These are phyloP conservation scores for Drosophila pseudoananassae DNA, from an alignment of 1,140 invertebrate genomes.

Conservation along the genomic window DNA sequence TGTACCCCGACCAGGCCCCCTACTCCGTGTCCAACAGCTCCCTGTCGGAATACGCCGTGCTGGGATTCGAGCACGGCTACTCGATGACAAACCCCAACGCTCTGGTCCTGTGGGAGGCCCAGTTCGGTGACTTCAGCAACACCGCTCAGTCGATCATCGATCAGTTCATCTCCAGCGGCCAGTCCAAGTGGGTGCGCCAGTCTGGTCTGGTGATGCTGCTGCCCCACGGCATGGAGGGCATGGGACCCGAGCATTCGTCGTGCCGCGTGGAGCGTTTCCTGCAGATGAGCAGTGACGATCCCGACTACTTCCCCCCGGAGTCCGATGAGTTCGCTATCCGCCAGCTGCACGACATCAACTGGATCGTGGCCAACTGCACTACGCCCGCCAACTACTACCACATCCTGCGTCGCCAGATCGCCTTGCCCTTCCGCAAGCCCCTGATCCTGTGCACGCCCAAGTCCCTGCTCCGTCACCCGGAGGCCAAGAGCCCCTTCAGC, in stretches of 20 bases:
- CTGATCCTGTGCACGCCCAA: slow-evolving; percentile 99
- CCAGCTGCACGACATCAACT: slow-evolving; percentile 98
- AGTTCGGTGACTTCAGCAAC: slow-evolving; percentile 99
- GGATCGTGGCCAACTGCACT: slow-evolving; percentile 97
- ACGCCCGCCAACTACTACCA: slow-evolving; percentile 99
- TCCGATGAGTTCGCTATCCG: slow-evolving; percentile 93
- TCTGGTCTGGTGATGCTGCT: slow-evolving; percentile 97
- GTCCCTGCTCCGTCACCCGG: slow-evolving; percentile 96
- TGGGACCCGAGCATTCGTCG: slow-evolving; percentile 99
- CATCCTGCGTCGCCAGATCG: slow-evolving; percentile 96
- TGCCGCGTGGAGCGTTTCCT: slow-evolving; percentile 98
- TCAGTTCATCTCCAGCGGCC: slow-evolving; percentile 98
- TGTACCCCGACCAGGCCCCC: slow-evolving; percentile 97
- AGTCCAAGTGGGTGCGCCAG: slow-evolving; percentile 99
- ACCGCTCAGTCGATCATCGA: slow-evolving; percentile 99
- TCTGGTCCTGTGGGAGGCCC: slow-evolving; percentile 98
- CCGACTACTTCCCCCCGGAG: slow-evolving; percentile 96
- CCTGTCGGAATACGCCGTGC: slow-evolving; percentile 95
- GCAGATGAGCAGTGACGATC: slow-evolving; percentile 98
- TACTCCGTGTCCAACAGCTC: slow-evolving; percentile 99
- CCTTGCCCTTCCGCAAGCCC: slow-evolving; percentile 97
- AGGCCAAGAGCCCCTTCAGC: slow-evolving; percentile 97
- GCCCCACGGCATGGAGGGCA: slow-evolving; percentile 99
- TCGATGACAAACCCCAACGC: slow-evolving; percentile 99
- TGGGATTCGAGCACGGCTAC: slow-evolving; percentile 98